phyloP scores from a whole-genome alignment of 2,888 invertebrate genomes.

The Neoscelio sp. region DNA sequence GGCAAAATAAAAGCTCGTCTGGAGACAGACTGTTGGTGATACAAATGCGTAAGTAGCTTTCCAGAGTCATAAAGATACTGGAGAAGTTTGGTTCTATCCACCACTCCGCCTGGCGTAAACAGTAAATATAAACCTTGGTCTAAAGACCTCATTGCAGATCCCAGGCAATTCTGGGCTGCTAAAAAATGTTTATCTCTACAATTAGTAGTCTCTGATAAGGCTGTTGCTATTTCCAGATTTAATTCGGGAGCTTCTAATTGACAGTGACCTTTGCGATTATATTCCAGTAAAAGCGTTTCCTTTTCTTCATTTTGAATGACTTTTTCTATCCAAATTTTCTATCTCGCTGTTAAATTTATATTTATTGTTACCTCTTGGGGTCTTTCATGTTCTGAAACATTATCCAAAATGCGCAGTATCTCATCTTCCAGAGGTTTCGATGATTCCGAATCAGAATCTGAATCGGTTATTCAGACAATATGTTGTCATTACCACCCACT shows the following conservation, averaged over 20 bases:
- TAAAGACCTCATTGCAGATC: constrained; percentile 26
- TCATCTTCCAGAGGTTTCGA: too few species aligned
- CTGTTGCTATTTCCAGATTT: constrained; percentile 5
- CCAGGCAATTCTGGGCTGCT: constrained; percentile 20
- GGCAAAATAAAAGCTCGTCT: constrained; percentile 22
- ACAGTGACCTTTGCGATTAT: constrained; percentile 11
- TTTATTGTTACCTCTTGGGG: too few species aligned
- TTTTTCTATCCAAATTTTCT: too few species aligned
- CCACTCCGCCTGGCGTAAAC: background rate
- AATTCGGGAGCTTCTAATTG: constrained; percentile 12
- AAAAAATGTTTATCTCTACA: constrained; percentile 21
- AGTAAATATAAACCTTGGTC: constrained; percentile 4
- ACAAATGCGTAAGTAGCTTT: constrained; percentile 3
- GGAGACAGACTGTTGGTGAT: constrained; percentile 8
- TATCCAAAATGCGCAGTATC: too few species aligned
- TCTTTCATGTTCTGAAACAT: too few species aligned
- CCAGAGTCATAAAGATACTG: constrained; percentile 12
- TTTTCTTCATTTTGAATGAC: constrained; percentile 9
- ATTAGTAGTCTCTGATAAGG: background rate
- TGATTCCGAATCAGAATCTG: too few species aligned
- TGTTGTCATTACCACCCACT: too few species aligned
- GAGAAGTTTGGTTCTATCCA: background rate
- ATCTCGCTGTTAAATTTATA: too few species aligned
- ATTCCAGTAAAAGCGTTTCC: background rate
- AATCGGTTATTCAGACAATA: too few species aligned